Conservation (phyloP, 1,140 invertebrate species). For the Pogonognathellus flavescens region DNA sequence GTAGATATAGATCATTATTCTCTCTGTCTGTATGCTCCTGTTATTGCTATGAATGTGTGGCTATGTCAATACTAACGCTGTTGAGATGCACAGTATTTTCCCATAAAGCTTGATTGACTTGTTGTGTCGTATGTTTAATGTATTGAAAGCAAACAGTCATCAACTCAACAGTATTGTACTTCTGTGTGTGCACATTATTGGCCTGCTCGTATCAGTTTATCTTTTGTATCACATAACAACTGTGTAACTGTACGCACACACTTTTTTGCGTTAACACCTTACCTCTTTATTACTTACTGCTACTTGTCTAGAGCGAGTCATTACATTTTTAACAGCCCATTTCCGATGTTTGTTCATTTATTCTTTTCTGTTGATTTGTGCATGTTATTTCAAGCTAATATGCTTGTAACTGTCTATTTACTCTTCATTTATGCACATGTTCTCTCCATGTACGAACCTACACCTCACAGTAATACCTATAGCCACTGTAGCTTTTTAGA, state of each 20-base stretch:
- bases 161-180: neutral
- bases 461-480: too few species aligned
- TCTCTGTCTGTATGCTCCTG: neutral
- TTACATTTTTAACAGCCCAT: conserved; percentile 28
- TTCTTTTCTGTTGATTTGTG: conserved; percentile 3
- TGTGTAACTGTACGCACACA: conserved; percentile 15
- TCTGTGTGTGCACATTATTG: neutral
- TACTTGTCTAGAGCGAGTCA: neutral
- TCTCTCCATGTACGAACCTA: too few species aligned
- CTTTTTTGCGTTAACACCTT: conserved; percentile 34
- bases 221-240: conserved; percentile 17
- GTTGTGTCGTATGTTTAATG: conserved; percentile 19
- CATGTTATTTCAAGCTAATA: conserved; percentile 24
- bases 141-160: conserved; percentile 31
- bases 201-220: conserved; percentile 23
- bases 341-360: conserved; percentile 37
- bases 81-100: neutral
- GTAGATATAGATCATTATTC: neutral
- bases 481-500: too few species aligned
- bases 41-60: neutral
- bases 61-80: neutral
- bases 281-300: neutral
- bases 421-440: neutral
- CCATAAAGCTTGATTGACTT: conserved; percentile 43
- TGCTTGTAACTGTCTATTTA: conserved; percentile 19